Evolutionary conservation across 2,888 invertebrate genomes (phyloP).

Genomic region (Orthosia incerta): DNA sequence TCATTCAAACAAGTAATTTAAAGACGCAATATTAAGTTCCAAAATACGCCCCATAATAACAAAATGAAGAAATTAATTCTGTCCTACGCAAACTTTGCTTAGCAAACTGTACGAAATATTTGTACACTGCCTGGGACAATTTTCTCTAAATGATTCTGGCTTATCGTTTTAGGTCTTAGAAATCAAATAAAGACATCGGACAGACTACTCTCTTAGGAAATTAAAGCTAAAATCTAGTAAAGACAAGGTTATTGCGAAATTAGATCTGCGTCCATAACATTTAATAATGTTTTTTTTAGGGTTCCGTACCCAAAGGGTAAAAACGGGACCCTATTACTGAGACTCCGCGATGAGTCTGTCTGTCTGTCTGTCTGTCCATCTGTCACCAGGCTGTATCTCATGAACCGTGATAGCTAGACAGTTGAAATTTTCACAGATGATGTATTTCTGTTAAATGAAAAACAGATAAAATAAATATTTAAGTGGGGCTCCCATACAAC

Average conservation of each 20-base stretch:
- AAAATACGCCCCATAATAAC: constrained; percentile 52
- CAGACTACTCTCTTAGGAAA: constrained; percentile 17
- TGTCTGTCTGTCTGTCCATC: no score
- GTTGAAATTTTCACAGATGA: no score
- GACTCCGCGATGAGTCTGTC: no score
- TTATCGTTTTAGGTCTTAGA: constrained; percentile 49
- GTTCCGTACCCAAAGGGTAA: no score
- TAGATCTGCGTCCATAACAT: constrained; percentile 6
- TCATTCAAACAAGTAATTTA: constrained; percentile 47
- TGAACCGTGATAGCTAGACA: no score
- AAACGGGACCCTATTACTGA: no score
- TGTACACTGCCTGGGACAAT: constrained; percentile 38
- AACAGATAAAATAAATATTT: no score
- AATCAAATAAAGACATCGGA: constrained; percentile 24
- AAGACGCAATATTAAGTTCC: constrained; percentile 53
- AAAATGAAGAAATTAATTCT: constrained; percentile 67
- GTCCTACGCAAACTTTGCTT: constrained; percentile 63
- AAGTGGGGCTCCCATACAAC: no score
- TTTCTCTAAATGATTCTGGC: constrained; percentile 44
- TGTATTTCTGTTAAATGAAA: no score
- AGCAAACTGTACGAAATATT: constrained; percentile 47
- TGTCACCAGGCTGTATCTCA: no score
- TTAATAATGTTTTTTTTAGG: background rate
- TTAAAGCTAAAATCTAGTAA: constrained; percentile 18
- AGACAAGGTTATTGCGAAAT: constrained; percentile 12